Evolutionary conservation across 2,888 invertebrate genomes (phyloP).

Genomic region (Patella caerulea): DNA sequence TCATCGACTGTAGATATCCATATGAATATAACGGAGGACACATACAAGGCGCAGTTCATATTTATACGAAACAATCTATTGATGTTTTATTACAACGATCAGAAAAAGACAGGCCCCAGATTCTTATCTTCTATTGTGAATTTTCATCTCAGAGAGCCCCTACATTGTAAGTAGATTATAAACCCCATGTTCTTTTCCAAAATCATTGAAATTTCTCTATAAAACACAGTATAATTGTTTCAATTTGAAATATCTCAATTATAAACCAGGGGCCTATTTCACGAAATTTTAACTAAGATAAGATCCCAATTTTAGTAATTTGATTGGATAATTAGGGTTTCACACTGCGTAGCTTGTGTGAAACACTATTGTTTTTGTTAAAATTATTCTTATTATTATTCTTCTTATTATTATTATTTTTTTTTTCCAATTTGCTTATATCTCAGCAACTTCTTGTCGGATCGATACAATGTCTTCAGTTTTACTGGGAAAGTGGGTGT

Average conservation of each 20-base stretch:
- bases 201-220: not conserved
- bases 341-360: no score
- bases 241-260: not conserved
- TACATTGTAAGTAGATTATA: slow-evolving; percentile 81
- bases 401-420: no score
- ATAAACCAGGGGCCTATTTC: no score
- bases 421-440: no score
- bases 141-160: slow-evolving; percentile 88
- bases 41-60: slow-evolving; percentile 77
- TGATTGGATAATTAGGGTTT: no score
- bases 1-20: slow-evolving; percentile 79
- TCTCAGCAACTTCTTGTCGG: no score
- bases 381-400: no score
- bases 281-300: no score
- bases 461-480: no score
- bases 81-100: slow-evolving; percentile 26
- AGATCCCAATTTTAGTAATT: no score
- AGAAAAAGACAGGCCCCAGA: slow-evolving; percentile 74
- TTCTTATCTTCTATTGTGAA: slow-evolving; percentile 97
- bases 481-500: no score
- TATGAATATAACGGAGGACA: slow-evolving; percentile 81
- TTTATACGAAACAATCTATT: slow-evolving; percentile 85
- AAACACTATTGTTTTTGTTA: no score
- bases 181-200: not conserved
- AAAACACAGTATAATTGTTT: not conserved